Percentiles rank a stretch among this genome's conserved stretches.
phyloP scores from a whole-genome alignment of 2,797 vertebrate genomes.

The Stomatorhinus walkeri region DNA sequence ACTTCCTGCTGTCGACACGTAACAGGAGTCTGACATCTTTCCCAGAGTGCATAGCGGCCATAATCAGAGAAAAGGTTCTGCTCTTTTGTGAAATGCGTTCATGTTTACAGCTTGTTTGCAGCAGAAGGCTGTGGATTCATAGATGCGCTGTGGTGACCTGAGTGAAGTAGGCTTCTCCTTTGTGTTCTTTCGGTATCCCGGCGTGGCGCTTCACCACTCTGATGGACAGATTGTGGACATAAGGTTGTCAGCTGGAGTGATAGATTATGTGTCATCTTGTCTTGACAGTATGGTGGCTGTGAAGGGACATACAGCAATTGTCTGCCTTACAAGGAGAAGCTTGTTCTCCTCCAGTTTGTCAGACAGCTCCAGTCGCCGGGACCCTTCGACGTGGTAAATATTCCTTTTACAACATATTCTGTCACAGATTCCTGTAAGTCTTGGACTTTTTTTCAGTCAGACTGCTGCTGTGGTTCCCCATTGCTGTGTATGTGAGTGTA shows the following conservation, averaged over 20 bases:
- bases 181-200: background rate
- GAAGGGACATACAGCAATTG: slow-evolving; percentile 53
- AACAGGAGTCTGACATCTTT: slow-evolving; percentile 47
- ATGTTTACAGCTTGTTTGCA: background rate
- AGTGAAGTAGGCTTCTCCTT: background rate
- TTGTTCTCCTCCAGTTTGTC: slow-evolving; percentile 66
- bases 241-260: background rate
- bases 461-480: background rate
- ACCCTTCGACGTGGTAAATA: slow-evolving; percentile 76
- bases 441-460: background rate
- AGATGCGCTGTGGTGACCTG: background rate
- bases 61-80: slow-evolving; percentile 46
- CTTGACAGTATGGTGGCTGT: slow-evolving; percentile 58
- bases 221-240: background rate
- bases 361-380: slow-evolving; percentile 66
- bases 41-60: slow-evolving; percentile 35
- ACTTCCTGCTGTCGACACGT: slow-evolving; percentile 64
- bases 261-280: slow-evolving; percentile 19
- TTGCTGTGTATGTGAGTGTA: background rate
- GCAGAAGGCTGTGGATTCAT: background rate
- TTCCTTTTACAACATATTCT: background rate
- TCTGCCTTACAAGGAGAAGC: slow-evolving; percentile 64
- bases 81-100: background rate
- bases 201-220: background rate
- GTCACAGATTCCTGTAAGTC: background rate